Evolutionary conservation across 2,888 invertebrate genomes (phyloP).

Genomic region (Lypha dubia): DNA sequence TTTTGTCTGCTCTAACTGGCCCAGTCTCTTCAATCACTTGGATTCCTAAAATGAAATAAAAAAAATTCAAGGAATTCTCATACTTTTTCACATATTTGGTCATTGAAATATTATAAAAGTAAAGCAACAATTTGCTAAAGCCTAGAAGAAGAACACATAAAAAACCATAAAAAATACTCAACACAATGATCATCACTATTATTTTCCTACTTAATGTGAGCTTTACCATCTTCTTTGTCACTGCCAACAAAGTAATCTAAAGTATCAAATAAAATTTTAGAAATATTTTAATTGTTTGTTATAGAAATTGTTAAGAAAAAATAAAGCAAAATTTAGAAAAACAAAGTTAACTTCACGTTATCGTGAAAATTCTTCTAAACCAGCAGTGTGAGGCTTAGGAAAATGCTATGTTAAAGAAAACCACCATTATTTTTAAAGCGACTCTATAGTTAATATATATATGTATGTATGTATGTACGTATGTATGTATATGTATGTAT

Average conservation of each 20-base stretch:
- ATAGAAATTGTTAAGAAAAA: constrained; percentile 24
- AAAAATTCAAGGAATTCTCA: constrained; percentile 53
- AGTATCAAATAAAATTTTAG: constrained; percentile 56
- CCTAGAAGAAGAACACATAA: background rate
- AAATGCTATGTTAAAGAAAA: background rate
- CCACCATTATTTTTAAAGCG: background rate
- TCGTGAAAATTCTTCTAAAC: constrained; percentile 41
- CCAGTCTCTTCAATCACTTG: background rate
- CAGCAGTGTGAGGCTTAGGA: background rate
- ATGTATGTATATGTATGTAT: too few relatives aligned
- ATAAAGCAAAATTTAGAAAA: constrained; percentile 10
- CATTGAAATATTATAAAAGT: constrained; percentile 48
- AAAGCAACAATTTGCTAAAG: constrained; percentile 20
- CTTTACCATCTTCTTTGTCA: background rate
- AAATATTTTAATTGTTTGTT: constrained; percentile 63
- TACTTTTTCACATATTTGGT: constrained; percentile 47
- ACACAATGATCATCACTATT: background rate
- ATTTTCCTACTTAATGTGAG: background rate
- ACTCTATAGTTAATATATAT: background rate
- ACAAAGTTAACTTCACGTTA: constrained; percentile 47
- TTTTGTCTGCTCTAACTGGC: background rate
- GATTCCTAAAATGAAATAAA: constrained; percentile 37
- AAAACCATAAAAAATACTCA: background rate
- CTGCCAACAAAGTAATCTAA: constrained; percentile 44
- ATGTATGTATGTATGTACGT: background rate